phyloP scores from a whole-genome alignment of 2,888 invertebrate genomes.

The Metacarcinus magister region DNA sequence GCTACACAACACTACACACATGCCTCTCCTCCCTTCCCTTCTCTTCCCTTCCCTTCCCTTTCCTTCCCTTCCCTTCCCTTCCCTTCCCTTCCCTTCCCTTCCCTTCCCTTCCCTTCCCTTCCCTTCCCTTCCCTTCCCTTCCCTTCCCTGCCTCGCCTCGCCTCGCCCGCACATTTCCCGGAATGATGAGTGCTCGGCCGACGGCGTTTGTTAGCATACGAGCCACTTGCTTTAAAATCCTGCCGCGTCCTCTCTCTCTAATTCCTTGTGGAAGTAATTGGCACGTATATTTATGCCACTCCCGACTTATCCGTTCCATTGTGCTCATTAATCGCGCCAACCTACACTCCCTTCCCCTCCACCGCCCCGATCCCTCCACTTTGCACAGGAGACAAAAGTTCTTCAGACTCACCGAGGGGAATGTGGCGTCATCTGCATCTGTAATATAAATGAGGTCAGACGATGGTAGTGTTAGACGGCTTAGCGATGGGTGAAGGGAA shows the following conservation, averaged over 20 bases:
- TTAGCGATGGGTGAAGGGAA: not conserved
- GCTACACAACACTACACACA: not conserved
- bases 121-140: not conserved
- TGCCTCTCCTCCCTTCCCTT: not conserved
- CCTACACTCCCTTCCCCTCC: not conserved
- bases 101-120: not conserved
- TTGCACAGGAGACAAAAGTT: not conserved
- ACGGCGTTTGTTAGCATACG: not conserved
- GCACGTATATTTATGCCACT: not conserved
- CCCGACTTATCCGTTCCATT: not conserved
- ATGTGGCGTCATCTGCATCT: not conserved
- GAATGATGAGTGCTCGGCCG: not conserved
- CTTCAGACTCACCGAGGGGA: not conserved
- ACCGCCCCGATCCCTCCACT: not conserved
- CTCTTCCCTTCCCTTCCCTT: not conserved
- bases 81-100: not conserved
- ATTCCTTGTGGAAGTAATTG: conserved; percentile 53
- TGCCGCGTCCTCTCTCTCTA: not conserved
- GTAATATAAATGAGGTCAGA: not conserved
- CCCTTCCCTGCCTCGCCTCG: not conserved
- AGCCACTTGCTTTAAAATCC: conserved; percentile 49
- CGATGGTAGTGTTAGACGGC: not conserved
- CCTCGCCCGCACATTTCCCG: too few relatives aligned
- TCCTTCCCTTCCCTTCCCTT: not conserved
- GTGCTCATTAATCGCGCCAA: not conserved